A percentile compares a stretch with the other conserved stretches of the same genome.
Conservation (phyloP, 2,888 invertebrate genomes). For the Acanthococcus lagerstroemiae region DNA sequence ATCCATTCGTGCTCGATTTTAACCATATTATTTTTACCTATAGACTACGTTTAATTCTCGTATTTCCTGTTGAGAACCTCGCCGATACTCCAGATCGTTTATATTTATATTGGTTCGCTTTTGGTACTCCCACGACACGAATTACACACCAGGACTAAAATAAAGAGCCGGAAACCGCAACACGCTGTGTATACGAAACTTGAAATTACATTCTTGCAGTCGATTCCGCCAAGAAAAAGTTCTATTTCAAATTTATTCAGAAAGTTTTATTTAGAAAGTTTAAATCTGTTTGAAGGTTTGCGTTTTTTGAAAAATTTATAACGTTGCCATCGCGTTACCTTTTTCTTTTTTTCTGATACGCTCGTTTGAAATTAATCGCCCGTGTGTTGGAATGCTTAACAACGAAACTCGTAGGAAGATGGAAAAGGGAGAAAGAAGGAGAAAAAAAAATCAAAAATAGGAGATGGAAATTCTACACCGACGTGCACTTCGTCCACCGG, state of each 20-base stretch:
- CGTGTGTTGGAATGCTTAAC: background rate
- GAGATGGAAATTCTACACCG: background rate
- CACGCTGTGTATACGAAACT: no score
- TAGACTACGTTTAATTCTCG: no score
- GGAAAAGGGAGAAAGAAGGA: background rate
- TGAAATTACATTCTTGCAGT: no score
- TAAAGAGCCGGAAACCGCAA: no score
- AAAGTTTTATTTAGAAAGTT: constrained; percentile 25
- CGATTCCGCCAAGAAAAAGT: no score
- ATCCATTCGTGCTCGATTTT: no score
- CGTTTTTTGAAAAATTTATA: constrained; percentile 1
- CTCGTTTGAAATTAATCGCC: background rate
- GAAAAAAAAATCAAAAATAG: background rate
- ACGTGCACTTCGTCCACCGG: background rate
- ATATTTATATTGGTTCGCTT: no score
- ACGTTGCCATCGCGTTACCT: background rate
- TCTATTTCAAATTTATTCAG: constrained; percentile 24
- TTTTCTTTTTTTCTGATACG: background rate
- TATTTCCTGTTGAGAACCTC: no score
- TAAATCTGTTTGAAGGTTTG: constrained; percentile 18
- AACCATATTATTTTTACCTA: no score
- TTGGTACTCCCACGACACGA: no score
- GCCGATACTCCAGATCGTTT: no score
- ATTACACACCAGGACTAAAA: no score
- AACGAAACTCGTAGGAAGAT: background rate